Percentiles rank a stretch among this genome's conserved stretches.
These are phyloP conservation scores for Engraulis encrasicolus DNA, from an alignment of 2,113 vertebrate species.

Conservation along the genomic window DNA sequence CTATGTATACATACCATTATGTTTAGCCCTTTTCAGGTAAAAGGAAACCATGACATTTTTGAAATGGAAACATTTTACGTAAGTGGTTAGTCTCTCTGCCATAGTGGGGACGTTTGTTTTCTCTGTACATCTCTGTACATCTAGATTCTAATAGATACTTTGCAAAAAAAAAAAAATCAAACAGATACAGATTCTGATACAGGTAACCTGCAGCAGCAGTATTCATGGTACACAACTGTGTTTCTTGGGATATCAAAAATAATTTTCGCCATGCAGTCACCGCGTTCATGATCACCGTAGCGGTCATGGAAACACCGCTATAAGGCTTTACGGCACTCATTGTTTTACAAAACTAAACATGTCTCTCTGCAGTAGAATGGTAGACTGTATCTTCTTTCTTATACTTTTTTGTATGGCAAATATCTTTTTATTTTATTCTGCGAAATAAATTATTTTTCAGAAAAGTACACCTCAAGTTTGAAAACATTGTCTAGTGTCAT, in stretches of 20 bases:
- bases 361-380: slow-evolving; percentile 60
- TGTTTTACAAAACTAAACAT: slow-evolving; percentile 50
- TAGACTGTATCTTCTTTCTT: slow-evolving; percentile 69
- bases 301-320: slow-evolving; percentile 43
- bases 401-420: slow-evolving; percentile 77
- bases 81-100: neutral
- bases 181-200: slow-evolving; percentile 27
- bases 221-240: slow-evolving; percentile 9
- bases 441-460: slow-evolving; percentile 80
- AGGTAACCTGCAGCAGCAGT: neutral
- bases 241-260: slow-evolving; percentile 25
- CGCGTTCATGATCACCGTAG: slow-evolving; percentile 31
- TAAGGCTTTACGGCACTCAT: slow-evolving; percentile 44
- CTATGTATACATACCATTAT: neutral
- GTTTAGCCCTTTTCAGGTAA: slow-evolving; percentile 17
- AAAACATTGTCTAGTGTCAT: neutral
- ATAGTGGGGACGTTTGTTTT: neutral
- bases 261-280: slow-evolving; percentile 37
- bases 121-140: neutral
- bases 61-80: neutral
- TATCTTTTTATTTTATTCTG: slow-evolving; percentile 77
- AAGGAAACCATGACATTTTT: neutral
- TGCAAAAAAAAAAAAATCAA: slow-evolving; percentile 24
- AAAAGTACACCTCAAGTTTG: slow-evolving; percentile 50
- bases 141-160: no score